Evolutionary conservation across 2,113 vertebrate species (phyloP).

Genomic region (Podarcis raffonei): DNA sequence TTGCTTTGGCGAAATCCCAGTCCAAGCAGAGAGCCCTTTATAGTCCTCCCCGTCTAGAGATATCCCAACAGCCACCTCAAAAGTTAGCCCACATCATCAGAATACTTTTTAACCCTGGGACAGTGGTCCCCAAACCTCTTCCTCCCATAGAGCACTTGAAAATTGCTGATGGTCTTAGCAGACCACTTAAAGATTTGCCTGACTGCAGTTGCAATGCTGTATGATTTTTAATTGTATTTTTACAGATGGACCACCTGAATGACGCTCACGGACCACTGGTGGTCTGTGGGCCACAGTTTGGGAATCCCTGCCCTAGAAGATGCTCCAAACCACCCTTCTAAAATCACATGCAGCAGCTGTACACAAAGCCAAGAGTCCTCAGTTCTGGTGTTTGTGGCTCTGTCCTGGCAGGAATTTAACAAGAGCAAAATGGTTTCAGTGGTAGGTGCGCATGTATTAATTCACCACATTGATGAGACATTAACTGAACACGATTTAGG

Average conservation of each 20-base stretch:
- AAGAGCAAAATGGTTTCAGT: neutral
- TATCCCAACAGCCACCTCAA: neutral
- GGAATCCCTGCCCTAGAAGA: too few relatives aligned
- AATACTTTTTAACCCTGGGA: neutral
- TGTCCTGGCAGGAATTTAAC: neutral
- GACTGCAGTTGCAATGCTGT: too few relatives aligned
- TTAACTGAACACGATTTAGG: neutral
- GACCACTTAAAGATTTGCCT: too few relatives aligned
- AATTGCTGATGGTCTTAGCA: too few relatives aligned
- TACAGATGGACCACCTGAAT: too few relatives aligned
- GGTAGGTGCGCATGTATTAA: neutral
- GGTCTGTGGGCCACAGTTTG: too few relatives aligned
- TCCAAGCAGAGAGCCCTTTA: neutral
- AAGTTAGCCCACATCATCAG: neutral
- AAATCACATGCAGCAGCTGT: neutral
- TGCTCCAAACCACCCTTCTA: neutral
- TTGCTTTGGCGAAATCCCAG: neutral
- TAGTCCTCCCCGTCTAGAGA: neutral
- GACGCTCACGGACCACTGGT: too few relatives aligned
- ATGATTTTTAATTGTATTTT: too few relatives aligned
- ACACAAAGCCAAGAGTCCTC: neutral
- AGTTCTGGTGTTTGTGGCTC: neutral
- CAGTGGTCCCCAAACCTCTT: too few relatives aligned
- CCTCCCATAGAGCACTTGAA: too few relatives aligned
- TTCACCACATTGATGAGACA: neutral